Percentiles rank a stretch among this genome's conserved stretches.
Evolutionary conservation across 2,113 vertebrate genomes (phyloP).

Genomic region (Zootoca vivipara): DNA sequence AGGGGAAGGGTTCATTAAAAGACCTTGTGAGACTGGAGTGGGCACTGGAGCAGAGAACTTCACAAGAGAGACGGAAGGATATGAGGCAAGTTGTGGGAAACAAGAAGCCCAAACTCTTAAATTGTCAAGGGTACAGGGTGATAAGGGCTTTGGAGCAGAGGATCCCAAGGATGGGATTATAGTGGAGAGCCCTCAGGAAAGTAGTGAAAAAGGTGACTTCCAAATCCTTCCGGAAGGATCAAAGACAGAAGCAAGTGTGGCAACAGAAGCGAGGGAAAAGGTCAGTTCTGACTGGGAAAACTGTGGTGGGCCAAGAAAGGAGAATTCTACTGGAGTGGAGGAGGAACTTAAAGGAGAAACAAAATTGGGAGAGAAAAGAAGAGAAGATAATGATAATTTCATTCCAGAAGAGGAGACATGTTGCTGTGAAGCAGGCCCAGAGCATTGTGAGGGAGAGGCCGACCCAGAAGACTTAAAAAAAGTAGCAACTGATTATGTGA

Average conservation of each 20-base stretch:
- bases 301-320: not conserved
- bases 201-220: not conserved
- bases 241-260: not conserved
- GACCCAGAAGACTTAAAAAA: not conserved
- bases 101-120: not conserved
- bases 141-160: not conserved
- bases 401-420: not conserved
- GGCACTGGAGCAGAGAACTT: not conserved
- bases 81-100: not conserved
- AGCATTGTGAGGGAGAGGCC: not conserved
- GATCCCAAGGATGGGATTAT: not conserved
- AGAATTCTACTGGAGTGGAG: not conserved
- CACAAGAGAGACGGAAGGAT: not conserved
- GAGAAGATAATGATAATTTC: not conserved
- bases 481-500: not conserved
- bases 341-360: not conserved
- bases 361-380: not conserved
- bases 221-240: not conserved
- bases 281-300: too few relatives aligned
- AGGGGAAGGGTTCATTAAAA: not conserved
- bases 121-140: too few relatives aligned
- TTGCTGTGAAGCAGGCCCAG: too few relatives aligned
- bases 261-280: constrained; percentile 25
- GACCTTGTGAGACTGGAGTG: too few relatives aligned
- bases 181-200: accelerated